These are phyloP conservation scores for Autographa pulchrina DNA, from an alignment of 2,888 invertebrate species.

Conservation along the genomic window DNA sequence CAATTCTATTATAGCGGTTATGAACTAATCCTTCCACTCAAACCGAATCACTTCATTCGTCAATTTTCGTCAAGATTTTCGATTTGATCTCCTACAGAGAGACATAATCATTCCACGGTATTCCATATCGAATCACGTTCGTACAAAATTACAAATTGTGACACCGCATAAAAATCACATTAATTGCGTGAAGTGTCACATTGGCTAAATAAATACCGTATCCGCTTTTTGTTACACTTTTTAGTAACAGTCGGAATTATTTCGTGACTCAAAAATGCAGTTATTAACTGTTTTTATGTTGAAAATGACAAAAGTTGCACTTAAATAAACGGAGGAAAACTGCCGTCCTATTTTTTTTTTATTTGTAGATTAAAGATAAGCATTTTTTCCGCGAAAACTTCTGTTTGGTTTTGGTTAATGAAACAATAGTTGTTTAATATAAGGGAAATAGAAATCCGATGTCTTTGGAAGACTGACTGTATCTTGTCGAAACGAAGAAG, in stretches of 20 bases:
- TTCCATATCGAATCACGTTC: slow-evolving; percentile 28
- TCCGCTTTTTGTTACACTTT: slow-evolving; percentile 52
- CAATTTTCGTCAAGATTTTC: background rate
- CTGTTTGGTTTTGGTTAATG: no score
- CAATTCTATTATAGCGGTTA: no score
- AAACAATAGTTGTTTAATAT: no score
- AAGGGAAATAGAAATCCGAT: no score
- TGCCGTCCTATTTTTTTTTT: background rate
- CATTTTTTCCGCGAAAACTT: background rate
- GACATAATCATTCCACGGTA: slow-evolving; percentile 24
- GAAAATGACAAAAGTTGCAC: slow-evolving; percentile 25
- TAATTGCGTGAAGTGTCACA: slow-evolving; percentile 59
- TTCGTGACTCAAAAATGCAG: slow-evolving; percentile 43
- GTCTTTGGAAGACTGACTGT: no score
- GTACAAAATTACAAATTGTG: slow-evolving; percentile 31
- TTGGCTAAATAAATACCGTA: slow-evolving; percentile 63
- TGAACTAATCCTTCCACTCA: background rate
- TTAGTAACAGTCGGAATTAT: slow-evolving; percentile 33
- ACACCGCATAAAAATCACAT: slow-evolving; percentile 43
- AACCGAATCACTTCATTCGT: background rate
- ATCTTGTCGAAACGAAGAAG: no score
- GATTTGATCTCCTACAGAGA: background rate
- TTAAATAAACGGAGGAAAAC: slow-evolving; percentile 12
- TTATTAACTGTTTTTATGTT: slow-evolving; percentile 49
- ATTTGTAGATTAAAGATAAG: background rate